These are phyloP conservation scores for Microctenopoma lineatum DNA, from an alignment of 2,797 vertebrate species.

Conservation along the genomic window DNA sequence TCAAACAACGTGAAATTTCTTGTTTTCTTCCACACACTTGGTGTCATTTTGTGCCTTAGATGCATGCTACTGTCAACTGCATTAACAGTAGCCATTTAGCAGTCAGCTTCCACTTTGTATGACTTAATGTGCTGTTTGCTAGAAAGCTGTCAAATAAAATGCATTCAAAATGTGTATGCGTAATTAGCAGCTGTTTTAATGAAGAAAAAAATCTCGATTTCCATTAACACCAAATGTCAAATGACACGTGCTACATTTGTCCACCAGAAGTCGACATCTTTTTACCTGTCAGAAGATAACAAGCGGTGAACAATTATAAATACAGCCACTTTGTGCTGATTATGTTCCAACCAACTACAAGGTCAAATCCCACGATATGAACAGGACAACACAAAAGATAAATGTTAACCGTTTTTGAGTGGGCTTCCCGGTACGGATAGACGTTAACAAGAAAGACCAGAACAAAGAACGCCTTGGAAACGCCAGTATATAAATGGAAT, in stretches of 20 bases:
- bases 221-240: background rate
- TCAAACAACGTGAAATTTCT: background rate
- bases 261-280: background rate
- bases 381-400: background rate
- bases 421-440: background rate
- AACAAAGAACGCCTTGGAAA: conserved; percentile 4
- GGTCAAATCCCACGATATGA: background rate
- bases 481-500: conserved; percentile 33
- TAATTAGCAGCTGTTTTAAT: background rate
- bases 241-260: background rate
- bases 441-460: background rate
- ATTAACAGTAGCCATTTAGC: conserved; percentile 11
- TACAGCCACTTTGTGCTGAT: background rate
- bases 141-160: conserved; percentile 36
- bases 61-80: conserved; percentile 6
- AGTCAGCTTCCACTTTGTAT: conserved; percentile 23
- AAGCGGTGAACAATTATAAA: background rate
- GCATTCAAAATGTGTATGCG: conserved; percentile 5
- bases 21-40: background rate
- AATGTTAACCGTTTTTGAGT: background rate
- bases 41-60: conserved; percentile 54
- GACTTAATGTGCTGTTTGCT: conserved; percentile 40
- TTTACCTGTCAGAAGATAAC: background rate
- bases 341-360: background rate
- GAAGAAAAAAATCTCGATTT: too few relatives aligned